Conservation (phyloP, 2,797 vertebrate species). For the Gobionotothen gibberifrons region DNA sequence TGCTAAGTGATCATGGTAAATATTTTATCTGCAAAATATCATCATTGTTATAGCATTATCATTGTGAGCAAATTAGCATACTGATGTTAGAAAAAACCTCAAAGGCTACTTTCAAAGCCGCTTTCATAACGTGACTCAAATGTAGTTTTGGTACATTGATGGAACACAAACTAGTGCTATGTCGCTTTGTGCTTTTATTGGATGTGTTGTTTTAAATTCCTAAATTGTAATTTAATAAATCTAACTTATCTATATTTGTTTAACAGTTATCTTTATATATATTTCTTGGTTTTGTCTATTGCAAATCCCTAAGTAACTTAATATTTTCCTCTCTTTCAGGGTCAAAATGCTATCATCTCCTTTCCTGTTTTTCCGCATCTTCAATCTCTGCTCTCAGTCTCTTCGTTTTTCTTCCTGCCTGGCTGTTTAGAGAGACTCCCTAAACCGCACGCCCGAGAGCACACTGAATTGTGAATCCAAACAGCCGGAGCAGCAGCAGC, state of each 20-base stretch:
- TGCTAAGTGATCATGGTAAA: no score
- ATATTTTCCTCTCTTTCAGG: not conserved
- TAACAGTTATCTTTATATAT: not conserved
- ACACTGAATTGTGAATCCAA: conserved; percentile 73
- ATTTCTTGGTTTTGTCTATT: not conserved
- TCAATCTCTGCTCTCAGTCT: conserved; percentile 27
- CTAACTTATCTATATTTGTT: not conserved
- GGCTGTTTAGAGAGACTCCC: conserved; percentile 70
- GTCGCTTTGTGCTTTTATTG: not conserved
- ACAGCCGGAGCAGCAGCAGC: conserved; percentile 70
- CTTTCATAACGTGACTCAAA: not conserved
- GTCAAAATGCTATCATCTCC: not conserved
- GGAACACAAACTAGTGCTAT: not conserved
- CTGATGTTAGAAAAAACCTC: no score
- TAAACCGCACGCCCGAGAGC: conserved; percentile 59
- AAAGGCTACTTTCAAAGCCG: no score
- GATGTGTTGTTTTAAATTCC: not conserved
- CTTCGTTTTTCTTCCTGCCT: conserved; percentile 43
- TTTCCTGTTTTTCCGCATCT: conserved; percentile 24
- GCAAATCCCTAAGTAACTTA: not conserved
- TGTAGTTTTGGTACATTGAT: not conserved
- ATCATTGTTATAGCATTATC: not conserved
- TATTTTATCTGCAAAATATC: not conserved
- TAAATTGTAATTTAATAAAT: not conserved
- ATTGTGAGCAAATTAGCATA: no score